phyloP scores from a whole-genome alignment of 2,113 vertebrate genomes.

The Mohoua ochrocephala region DNA sequence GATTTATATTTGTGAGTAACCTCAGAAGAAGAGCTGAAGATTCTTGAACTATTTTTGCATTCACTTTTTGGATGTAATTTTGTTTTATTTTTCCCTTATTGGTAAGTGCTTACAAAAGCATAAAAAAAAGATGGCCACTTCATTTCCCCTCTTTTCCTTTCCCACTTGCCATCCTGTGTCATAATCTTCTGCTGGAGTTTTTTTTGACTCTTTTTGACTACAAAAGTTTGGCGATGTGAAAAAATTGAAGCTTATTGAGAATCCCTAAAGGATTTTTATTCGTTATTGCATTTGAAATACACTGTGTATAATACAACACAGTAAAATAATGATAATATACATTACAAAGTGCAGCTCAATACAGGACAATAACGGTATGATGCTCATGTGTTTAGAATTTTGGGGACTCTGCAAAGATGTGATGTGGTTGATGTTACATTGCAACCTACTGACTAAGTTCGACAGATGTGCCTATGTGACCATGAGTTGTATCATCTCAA shows the following conservation, averaged over 20 bases:
- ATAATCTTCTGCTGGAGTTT: not conserved
- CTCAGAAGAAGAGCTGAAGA: not conserved
- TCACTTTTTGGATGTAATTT: not conserved
- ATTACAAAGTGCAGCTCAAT: not conserved
- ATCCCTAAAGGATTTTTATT: not conserved
- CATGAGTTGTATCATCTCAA: not conserved
- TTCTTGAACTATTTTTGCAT: not conserved
- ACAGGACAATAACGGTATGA: not conserved
- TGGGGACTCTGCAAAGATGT: not conserved
- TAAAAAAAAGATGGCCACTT: not conserved
- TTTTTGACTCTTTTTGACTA: not conserved
- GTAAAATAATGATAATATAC: not conserved
- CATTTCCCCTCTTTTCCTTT: not conserved
- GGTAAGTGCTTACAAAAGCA: not conserved
- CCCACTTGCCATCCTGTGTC: not conserved
- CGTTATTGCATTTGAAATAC: not conserved
- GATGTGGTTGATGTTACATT: not conserved
- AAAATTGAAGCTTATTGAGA: not conserved
- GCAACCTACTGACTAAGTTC: not conserved
- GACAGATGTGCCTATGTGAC: not conserved
- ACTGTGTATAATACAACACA: not conserved
- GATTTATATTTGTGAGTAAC: not conserved
- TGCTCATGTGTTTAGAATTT: not conserved
- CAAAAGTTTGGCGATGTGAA: rapidly evolving
- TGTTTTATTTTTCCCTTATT: not conserved